A percentile compares a stretch with the other conserved stretches of the same genome.
Evolutionary conservation across 2,888 invertebrate genomes (phyloP).

Genomic region (Leucophenga montana): DNA sequence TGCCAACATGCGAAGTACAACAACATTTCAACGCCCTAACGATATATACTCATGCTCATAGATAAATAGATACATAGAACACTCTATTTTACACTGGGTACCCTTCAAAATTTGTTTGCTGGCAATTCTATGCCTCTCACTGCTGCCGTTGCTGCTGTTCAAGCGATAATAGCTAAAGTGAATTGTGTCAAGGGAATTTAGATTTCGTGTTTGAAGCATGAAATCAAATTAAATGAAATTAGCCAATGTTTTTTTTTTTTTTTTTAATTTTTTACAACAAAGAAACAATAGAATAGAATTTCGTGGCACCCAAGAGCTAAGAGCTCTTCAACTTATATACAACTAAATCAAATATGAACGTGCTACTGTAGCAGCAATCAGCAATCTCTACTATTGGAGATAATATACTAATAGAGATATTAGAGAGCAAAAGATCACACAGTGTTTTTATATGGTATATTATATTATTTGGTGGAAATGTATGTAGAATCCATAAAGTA

Average conservation of each 20-base stretch:
- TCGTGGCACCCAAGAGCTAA: neutral
- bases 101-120: no score
- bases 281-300: neutral
- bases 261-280: conserved; percentile 32
- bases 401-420: no score
- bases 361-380: neutral
- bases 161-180: conserved; percentile 38
- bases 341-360: neutral
- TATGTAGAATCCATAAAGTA: no score
- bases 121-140: no score
- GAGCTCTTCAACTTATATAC: no score
- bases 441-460: no score
- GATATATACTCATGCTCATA: neutral
- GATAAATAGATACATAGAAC: no score
- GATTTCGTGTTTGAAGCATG: conserved; percentile 34
- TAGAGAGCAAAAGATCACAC: no score
- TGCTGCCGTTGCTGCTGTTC: neutral
- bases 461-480: no score
- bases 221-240: conserved; percentile 60
- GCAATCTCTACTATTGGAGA: no score
- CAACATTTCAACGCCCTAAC: conserved; percentile 31
- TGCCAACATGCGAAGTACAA: conserved; percentile 48
- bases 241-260: conserved; percentile 43
- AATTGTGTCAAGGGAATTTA: conserved; percentile 67
- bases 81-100: no score